These are phyloP conservation scores for Batillaria attramentaria DNA, from an alignment of 1,140 invertebrate species.

Conservation along the genomic window DNA sequence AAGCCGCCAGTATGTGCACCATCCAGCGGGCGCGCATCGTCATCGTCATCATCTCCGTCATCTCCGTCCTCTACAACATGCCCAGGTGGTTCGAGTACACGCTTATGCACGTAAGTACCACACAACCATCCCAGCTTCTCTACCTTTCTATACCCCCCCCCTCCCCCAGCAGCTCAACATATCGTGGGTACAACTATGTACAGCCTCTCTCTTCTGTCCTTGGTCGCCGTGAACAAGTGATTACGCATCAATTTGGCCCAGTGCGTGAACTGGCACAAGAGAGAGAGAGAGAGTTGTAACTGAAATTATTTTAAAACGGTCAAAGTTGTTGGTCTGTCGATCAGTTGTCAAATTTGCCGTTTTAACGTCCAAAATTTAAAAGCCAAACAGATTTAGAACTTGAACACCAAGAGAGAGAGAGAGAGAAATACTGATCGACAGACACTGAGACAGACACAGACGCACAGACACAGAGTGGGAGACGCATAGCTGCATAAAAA, in stretches of 20 bases:
- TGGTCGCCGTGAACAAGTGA: not conserved
- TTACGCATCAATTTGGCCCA: not conserved
- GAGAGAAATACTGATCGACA: too few species aligned
- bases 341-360: too few species aligned
- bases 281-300: too few species aligned
- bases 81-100: constrained; percentile 77
- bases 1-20: constrained; percentile 90
- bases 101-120: constrained; percentile 63
- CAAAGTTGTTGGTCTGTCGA: too few species aligned
- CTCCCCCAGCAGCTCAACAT: not conserved
- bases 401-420: too few species aligned
- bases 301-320: too few species aligned
- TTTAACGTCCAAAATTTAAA: too few species aligned
- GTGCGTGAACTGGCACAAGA: not conserved
- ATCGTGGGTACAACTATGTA: not conserved
- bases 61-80: constrained; percentile 90
- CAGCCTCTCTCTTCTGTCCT: not conserved
- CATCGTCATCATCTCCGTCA: constrained; percentile 85
- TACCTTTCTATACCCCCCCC: not conserved
- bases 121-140: not conserved
- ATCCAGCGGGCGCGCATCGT: constrained; percentile 89
- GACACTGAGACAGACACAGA: too few species aligned
- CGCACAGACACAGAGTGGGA: too few species aligned
- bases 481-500: too few species aligned
- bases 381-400: too few species aligned